These are phyloP conservation scores for Etheostoma cragini DNA, from an alignment of 2,113 vertebrate genomes.

Conservation along the genomic window DNA sequence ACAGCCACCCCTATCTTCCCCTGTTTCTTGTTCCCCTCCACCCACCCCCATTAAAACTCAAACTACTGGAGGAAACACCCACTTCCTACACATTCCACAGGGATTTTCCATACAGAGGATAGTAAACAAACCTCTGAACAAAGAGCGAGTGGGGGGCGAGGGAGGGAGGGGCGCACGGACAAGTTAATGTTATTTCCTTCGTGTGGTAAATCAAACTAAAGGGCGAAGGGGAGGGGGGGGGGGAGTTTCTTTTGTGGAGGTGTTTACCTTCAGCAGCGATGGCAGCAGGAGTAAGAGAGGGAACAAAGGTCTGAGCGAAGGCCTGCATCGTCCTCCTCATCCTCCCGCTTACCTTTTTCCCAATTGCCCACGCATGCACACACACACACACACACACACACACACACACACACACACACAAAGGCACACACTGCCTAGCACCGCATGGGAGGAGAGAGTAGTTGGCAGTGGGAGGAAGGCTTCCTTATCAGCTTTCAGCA, in stretches of 20 bases:
- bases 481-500: conserved; percentile 71
- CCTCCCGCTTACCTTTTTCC: conserved; percentile 37
- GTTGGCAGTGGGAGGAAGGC: conserved; percentile 55
- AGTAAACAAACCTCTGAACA: conserved; percentile 84
- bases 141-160: conserved; percentile 39
- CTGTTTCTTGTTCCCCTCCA: conserved; percentile 48
- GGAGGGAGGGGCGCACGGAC: conserved; percentile 19
- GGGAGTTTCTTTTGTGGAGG: conserved; percentile 63
- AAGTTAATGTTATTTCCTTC: conserved; percentile 81
- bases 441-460: conserved; percentile 32
- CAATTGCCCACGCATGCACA: conserved; percentile 18
- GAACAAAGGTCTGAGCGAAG: conserved; percentile 66
- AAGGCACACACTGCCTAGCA: conserved; percentile 25
- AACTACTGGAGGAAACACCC: conserved; percentile 76
- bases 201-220: conserved; percentile 78
- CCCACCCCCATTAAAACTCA: conserved; percentile 66
- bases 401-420: background rate
- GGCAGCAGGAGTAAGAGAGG: conserved; percentile 27
- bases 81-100: conserved; percentile 83
- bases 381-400: conserved; percentile 25
- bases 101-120: conserved; percentile 82
- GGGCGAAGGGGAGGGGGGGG: conserved; percentile 1
- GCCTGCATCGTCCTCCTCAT: conserved; percentile 47
- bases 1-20: conserved; percentile 32
- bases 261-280: conserved; percentile 63